Percentiles rank a stretch among this genome's conserved stretches.
phyloP scores from a whole-genome alignment of 2,797 vertebrate genomes.

The Xenentodon cancila region DNA sequence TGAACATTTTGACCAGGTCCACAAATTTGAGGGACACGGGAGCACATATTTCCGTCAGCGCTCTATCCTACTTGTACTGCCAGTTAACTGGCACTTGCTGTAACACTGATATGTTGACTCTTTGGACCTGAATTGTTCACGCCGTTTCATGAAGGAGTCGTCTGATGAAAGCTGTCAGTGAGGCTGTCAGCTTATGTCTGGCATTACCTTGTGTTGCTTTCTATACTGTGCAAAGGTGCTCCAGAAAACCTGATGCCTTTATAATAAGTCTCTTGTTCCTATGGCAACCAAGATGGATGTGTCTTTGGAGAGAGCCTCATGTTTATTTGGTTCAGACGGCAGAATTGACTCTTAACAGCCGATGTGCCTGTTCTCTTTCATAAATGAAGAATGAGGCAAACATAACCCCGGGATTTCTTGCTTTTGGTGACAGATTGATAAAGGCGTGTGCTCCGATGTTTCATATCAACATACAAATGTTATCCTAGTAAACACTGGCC shows the following conservation, averaged over 20 bases:
- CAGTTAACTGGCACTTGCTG: conserved; percentile 8
- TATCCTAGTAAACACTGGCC: conserved; percentile 36
- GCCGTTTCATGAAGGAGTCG: conserved; percentile 10
- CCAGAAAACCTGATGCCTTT: conserved; percentile 58
- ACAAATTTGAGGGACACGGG: too few species aligned
- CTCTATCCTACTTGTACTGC: conserved; percentile 8
- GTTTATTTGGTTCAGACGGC: conserved; percentile 53
- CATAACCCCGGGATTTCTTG: conserved; percentile 42
- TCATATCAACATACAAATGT: conserved; percentile 26
- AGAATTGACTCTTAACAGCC: conserved; percentile 43
- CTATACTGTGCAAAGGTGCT: conserved; percentile 69
- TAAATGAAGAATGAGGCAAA: conserved; percentile 33
- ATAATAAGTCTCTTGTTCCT: conserved; percentile 75
- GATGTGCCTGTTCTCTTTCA: conserved; percentile 7
- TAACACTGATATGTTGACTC: conserved; percentile 3
- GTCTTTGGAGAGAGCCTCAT: conserved; percentile 43
- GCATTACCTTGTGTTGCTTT: conserved; percentile 42
- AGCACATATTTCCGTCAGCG: conserved; percentile 22
- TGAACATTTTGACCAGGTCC: too few species aligned
- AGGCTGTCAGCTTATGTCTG: conserved; percentile 34
- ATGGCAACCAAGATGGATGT: conserved; percentile 76
- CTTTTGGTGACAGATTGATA: conserved; percentile 37
- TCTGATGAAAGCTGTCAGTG: conserved; percentile 40
- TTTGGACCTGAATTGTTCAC: conserved; percentile 17
- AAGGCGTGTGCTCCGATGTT: conserved; percentile 17